These are phyloP conservation scores for Mantis religiosa DNA, from an alignment of 2,888 invertebrate species.

Conservation along the genomic window DNA sequence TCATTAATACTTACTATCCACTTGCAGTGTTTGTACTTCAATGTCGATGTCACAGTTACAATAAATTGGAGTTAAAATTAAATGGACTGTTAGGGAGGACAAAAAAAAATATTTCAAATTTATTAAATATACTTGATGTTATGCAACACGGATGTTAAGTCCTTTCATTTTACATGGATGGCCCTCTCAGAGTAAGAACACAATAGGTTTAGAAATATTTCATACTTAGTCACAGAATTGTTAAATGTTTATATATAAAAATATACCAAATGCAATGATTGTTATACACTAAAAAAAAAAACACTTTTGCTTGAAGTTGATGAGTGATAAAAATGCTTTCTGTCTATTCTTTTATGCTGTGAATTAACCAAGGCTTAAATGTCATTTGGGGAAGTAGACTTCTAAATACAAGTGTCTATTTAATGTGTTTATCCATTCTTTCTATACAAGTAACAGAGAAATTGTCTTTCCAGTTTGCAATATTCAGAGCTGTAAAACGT, in stretches of 20 bases:
- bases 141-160: neutral
- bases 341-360: neutral
- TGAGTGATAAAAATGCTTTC: neutral
- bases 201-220: neutral
- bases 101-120: neutral
- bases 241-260: neutral
- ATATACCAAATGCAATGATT: neutral
- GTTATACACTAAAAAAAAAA: neutral
- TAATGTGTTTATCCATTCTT: neutral
- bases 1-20: neutral
- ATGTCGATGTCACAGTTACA: neutral
- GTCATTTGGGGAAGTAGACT: neutral
- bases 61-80: neutral
- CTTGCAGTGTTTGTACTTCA: neutral
- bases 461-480: neutral
- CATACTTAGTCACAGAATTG: neutral
- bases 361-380: neutral
- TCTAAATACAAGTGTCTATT: neutral
- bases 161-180: neutral
- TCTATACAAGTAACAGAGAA: neutral
- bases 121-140: neutral
- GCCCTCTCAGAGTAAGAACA: neutral
- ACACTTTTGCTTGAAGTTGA: neutral
- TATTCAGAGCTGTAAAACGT: too few relatives aligned
- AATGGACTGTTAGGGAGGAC: neutral